phyloP scores from a whole-genome alignment of 2,888 invertebrate species.

The Andrena haemorrhoa region DNA sequence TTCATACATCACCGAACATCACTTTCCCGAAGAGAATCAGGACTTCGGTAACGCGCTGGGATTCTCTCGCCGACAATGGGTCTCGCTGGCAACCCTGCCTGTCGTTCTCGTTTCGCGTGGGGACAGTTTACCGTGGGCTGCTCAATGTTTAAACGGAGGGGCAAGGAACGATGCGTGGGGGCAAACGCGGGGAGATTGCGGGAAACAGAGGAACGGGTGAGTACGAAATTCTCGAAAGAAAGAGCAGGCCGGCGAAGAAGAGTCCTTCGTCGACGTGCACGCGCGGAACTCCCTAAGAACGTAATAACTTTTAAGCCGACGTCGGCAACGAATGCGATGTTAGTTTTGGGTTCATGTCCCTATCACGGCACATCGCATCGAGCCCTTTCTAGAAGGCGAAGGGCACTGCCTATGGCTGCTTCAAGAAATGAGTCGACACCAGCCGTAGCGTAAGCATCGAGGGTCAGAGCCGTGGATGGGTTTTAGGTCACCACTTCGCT shows the following conservation, averaged over 20 bases:
- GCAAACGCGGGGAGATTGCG: conserved; percentile 7
- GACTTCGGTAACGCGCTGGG: not conserved
- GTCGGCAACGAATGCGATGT: conserved; percentile 55
- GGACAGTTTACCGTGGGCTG: not conserved
- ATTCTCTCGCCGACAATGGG: not conserved
- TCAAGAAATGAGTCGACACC: conserved; percentile 96
- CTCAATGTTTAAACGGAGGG: conserved; percentile 17
- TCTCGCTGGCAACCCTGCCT: not conserved
- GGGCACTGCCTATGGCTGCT: conserved; percentile 93
- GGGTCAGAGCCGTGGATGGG: conserved; percentile 83
- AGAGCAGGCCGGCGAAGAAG: conserved; percentile 47
- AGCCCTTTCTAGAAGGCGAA: conserved; percentile 84
- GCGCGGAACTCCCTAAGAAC: conserved; percentile 40
- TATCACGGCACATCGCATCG: conserved; percentile 92
- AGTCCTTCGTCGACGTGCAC: conserved; percentile 62
- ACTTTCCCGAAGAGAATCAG: conserved; percentile 1
- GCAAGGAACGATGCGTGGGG: conserved; percentile 62
- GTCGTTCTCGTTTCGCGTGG: not conserved
- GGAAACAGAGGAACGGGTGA: conserved; percentile 6
- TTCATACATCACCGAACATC: conserved; percentile 16
- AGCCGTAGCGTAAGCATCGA: conserved; percentile 96
- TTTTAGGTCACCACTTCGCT: conserved; percentile 81
- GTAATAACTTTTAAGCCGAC: conserved; percentile 43
- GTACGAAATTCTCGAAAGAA: conserved; percentile 37
- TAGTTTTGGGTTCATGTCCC: conserved; percentile 89